Evolutionary conservation across 2,888 invertebrate genomes (phyloP), one percentile per base, ranked within the genome.

Genomic region (Salticus scenicus): DNA sequence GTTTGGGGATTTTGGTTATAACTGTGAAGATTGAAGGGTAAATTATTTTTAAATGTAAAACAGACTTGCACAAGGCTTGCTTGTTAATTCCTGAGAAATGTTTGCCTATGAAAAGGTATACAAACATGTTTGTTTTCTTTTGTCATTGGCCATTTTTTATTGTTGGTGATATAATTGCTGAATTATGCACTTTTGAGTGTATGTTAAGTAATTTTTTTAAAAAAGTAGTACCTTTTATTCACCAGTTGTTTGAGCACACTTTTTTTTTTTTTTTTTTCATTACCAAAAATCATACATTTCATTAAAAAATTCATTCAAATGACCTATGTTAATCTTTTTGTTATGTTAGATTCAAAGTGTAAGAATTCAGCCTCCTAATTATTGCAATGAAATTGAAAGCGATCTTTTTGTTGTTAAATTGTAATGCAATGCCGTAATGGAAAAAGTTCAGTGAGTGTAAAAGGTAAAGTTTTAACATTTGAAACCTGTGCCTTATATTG

Each of bases 401-500:
- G n/a, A n/a, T n/a, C n/a, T n/a, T n/a, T n/a, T n/a, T n/a, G n/a
- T n/a, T n/a, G n/a, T n/a, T n/a, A n/a, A n/a, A n/a, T n/a, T n/a
- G n/a, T n/a, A n/a, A n/a, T n/a, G n/a, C n/a, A n/a, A n/a, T n/a
- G n/a, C n/a, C n/a, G n/a, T n/a, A n/a, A n/a, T n/a, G n/a, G 24
- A 24, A 7, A 12, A 12, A 24, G 20, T 12, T 7, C 8, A 47
- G 17, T 17, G 8, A 10, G 17, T 10, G 17, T 10, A 17, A 47
- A 47, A 47, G 17, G 17, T 47, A n/a, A n/a, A 57, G 24, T 5
- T n/a, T n/a, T n/a, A n/a, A n/a, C n/a, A n/a, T n/a, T n/a, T n/a
- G n/a, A n/a, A n/a, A n/a, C n/a, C 24, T 57, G 57, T 57, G 57
- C 57, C 57, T 57, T 57, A 57, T 57, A 57, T 24, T 47, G 57